Conservation (phyloP, 35 echinoderm and acorn worm species). For the Anneissia japonica region DNA sequence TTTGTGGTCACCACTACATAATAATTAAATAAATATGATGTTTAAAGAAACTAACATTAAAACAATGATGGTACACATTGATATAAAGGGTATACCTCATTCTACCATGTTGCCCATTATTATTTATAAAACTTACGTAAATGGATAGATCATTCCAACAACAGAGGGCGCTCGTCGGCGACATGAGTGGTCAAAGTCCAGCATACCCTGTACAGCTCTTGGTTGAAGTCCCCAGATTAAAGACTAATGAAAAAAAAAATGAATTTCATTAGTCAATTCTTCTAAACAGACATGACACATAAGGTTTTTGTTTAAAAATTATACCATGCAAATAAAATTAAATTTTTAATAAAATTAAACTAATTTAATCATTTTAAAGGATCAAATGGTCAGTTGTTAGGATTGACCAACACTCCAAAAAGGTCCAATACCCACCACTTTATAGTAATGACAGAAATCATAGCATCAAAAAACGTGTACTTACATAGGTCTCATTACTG, state of each 20-base stretch:
- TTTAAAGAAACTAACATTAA: neutral
- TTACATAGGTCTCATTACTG: neutral
- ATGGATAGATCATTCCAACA: conserved; percentile 93
- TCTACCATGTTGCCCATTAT: neutral
- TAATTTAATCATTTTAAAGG: too few species aligned
- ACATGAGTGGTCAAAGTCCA: conserved; percentile 96
- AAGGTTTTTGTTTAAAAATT: too few species aligned
- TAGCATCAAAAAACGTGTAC: too few species aligned
- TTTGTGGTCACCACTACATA: conserved; percentile 89
- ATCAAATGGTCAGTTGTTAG: too few species aligned
- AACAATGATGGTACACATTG: neutral
- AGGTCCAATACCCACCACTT: too few species aligned
- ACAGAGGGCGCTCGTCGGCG: conserved; percentile 72
- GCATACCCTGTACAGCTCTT: conserved; percentile 91
- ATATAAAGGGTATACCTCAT: neutral
- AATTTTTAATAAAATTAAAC: too few species aligned
- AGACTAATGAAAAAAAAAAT: conserved; percentile 33
- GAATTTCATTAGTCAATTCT: neutral
- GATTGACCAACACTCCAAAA: too few species aligned
- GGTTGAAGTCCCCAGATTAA: conserved; percentile 91
- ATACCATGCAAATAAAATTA: too few species aligned
- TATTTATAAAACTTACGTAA: conserved; percentile 77
- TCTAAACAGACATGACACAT: too few species aligned
- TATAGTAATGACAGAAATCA: too few species aligned
- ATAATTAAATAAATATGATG: neutral